Percentiles rank a stretch among this genome's conserved stretches.
These are phyloP conservation scores for Megaustenia siamemsis DNA, from an alignment of 2,888 invertebrate species.

Conservation along the genomic window DNA sequence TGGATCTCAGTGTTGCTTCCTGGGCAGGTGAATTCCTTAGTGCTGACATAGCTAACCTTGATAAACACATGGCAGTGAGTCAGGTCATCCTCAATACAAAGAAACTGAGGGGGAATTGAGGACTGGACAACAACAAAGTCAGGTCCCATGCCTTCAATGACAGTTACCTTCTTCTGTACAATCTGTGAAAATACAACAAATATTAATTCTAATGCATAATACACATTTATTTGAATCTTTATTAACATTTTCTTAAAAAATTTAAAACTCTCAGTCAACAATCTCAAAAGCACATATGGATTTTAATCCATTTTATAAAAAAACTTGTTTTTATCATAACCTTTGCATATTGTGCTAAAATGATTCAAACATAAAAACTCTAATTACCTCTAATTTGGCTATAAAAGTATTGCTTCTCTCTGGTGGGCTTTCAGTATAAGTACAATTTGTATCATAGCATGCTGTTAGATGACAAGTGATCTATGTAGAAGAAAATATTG, in stretches of 20 bases:
- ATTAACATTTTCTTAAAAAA: too few species aligned
- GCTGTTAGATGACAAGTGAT: conserved; percentile 61
- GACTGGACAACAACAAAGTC: conserved; percentile 47
- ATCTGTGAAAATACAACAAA: conserved; percentile 25
- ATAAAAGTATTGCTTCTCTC: conserved; percentile 59
- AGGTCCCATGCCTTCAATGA: conserved; percentile 52
- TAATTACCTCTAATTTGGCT: conserved; percentile 62
- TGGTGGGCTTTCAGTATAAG: conserved; percentile 59
- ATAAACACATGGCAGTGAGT: conserved; percentile 51
- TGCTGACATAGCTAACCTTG: conserved; percentile 19
- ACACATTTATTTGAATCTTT: background rate
- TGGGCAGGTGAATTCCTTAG: conserved; percentile 51
- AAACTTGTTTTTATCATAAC: too few species aligned
- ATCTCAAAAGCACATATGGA: too few species aligned
- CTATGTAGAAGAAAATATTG: conserved; percentile 48
- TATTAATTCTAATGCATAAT: background rate
- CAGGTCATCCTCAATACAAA: conserved; percentile 48
- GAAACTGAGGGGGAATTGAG: conserved; percentile 54
- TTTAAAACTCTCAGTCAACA: too few species aligned
- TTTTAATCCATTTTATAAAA: too few species aligned
- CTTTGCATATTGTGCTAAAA: too few species aligned
- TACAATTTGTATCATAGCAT: conserved; percentile 61
- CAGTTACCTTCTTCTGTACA: conserved; percentile 34
- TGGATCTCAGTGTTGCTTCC: conserved; percentile 12
- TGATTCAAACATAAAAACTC: too few species aligned